Evolutionary conservation across 2,888 invertebrate species (phyloP).

Genomic region (Xanthorhoe spadicearia): DNA sequence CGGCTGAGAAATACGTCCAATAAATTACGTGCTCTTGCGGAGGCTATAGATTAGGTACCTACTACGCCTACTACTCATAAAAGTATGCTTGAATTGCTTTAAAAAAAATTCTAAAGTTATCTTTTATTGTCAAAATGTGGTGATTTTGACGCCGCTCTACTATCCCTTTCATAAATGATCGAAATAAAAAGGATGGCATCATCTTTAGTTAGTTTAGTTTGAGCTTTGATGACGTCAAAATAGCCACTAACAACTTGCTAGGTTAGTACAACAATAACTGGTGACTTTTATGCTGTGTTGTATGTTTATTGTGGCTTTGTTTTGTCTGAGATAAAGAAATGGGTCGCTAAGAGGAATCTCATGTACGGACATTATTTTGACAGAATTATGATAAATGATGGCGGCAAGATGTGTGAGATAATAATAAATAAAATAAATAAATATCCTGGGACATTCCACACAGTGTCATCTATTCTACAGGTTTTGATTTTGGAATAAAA

Average conservation of each 20-base stretch:
- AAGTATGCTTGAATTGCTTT: conserved; percentile 18
- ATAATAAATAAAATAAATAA: neutral
- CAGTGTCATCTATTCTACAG: too few species aligned
- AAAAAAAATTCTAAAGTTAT: too few species aligned
- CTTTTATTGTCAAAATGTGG: too few species aligned
- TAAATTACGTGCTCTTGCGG: conserved; percentile 39
- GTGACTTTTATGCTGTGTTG: neutral
- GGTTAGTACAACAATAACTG: neutral
- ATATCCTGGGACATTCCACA: too few species aligned
- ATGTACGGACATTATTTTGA: conserved; percentile 20
- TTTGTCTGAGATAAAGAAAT: conserved; percentile 5
- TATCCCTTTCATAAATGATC: too few species aligned
- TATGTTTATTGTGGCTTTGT: neutral
- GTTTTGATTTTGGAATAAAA: too few species aligned
- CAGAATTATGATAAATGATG: conserved; percentile 13
- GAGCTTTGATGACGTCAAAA: too few species aligned
- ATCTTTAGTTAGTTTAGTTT: too few species aligned
- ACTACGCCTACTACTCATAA: conserved; percentile 35
- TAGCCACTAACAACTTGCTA: neutral
- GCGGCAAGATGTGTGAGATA: neutral
- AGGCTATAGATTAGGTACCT: conserved; percentile 45
- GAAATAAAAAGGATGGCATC: too few species aligned
- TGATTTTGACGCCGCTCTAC: too few species aligned
- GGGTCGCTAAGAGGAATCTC: conserved; percentile 14
- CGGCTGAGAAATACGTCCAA: conserved; percentile 24